Conservation (phyloP, 2,888 invertebrate genomes). For the Drosophila mulleri region DNA sequence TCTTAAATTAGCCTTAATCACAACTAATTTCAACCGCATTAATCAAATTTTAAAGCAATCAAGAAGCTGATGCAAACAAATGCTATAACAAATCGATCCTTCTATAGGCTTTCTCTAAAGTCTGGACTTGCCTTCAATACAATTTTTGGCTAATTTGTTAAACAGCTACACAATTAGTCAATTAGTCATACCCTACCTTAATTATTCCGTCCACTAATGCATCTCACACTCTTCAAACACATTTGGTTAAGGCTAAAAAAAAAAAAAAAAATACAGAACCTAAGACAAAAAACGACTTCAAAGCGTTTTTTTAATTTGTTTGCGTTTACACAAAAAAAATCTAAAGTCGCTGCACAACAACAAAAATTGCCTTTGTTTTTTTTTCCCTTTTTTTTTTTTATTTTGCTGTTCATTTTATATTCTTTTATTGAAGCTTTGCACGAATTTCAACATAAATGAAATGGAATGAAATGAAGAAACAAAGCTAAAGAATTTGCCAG, state of each 20-base stretch:
- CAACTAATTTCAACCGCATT: background rate
- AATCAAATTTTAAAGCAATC: background rate
- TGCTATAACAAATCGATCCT: background rate
- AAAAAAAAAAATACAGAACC: background rate
- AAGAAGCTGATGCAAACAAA: background rate
- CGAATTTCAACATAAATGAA: slow-evolving; percentile 70
- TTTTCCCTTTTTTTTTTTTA: slow-evolving; percentile 4
- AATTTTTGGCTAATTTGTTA: slow-evolving; percentile 6
- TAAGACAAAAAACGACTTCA: slow-evolving; percentile 32
- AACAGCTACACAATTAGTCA: slow-evolving; percentile 20
- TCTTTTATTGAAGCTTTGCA: slow-evolving; percentile 65
- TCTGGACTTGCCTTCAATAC: background rate
- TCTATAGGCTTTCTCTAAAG: background rate
- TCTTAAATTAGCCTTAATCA: background rate
- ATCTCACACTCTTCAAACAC: slow-evolving; percentile 18
- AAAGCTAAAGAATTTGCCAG: slow-evolving; percentile 67
- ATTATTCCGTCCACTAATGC: slow-evolving; percentile 31
- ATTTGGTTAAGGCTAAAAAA: slow-evolving; percentile 4
- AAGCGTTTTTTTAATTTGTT: slow-evolving; percentile 52
- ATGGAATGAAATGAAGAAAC: slow-evolving; percentile 46
- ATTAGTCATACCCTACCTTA: slow-evolving; percentile 34
- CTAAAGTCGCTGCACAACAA: slow-evolving; percentile 24
- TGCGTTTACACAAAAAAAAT: slow-evolving; percentile 47
- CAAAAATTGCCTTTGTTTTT: slow-evolving; percentile 17
- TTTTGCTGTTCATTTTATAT: slow-evolving; percentile 15